Base-by-base conservation (phyloP, 2,113 vertebrate genomes). In the Apeltes quadracus region DNA sequence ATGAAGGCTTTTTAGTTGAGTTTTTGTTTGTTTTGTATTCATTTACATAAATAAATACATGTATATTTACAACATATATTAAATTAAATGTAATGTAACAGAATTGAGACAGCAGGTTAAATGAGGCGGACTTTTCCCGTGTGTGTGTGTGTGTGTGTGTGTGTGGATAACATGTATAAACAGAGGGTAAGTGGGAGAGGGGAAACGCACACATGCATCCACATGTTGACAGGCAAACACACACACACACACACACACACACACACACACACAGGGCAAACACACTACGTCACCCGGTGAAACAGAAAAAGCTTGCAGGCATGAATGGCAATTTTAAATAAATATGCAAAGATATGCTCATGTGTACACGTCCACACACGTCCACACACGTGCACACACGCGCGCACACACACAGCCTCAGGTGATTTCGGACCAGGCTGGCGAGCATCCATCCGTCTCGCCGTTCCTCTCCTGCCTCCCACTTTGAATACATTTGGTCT, bases 401-500 rank as follows among this genome's bases (percentile, higher is more conserved):
- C 56, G 62, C 61, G 65, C 46, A 69, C 25, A 68, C 48, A 39
- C 23, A 32, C 2, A 57, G 79, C 84, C 83, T 76, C 77, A 81
- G 85, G 76, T 87, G 76, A 66, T 75, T 76, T 59, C 77, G 81
- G 87, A 84, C 88, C 86, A 77, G 72, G 70, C 73, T 80, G 64
- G 69, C 55, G 69, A 73, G n/a, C 84, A 72, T 83, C 79, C 82
- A 72, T 85, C 84, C 75, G 55, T 84, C 73, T 36, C 65, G 75
- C 78, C 78, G 32, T 84, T n/a, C 76, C 73, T 78, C 64, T 71
- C 39, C 75, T 65, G 34, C 80, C 67, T 63, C 70, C 85, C 74
- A 83, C 81, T 88, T 86, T 90, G 77, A 90, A 87, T 89, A 75
- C 80, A 83, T 87, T 75, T 83, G 79, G 73, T 76, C 81, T 72